phyloP scores from a whole-genome alignment of 2,113 vertebrate genomes.

The Pterocles burchelli region DNA sequence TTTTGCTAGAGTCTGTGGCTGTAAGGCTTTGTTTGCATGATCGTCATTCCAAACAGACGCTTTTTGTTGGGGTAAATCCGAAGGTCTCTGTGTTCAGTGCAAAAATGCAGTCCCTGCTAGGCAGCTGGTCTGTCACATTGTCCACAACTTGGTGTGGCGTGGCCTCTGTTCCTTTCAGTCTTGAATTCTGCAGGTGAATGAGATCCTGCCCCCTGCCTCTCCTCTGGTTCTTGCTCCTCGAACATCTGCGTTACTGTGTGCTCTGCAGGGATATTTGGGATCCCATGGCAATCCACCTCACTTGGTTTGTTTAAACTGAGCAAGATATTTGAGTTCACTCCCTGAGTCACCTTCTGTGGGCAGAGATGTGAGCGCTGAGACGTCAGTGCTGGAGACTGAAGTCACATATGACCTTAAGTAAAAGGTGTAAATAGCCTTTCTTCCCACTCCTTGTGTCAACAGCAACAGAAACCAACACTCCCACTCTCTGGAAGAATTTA shows the following conservation, averaged over 20 bases:
- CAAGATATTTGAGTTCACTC: neutral
- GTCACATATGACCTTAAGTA: neutral
- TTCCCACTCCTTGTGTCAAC: neutral
- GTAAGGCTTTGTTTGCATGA: neutral
- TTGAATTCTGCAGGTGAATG: neutral
- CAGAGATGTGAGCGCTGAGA: neutral
- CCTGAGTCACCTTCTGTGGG: constrained; percentile 16
- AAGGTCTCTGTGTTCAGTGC: neutral
- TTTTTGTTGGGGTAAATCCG: neutral
- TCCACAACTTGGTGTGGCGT: rapidly evolving
- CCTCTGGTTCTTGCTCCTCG: neutral
- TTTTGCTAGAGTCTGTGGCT: neutral
- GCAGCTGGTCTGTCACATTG: neutral
- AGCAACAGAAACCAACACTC: neutral
- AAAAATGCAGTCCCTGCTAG: neutral
- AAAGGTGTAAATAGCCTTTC: neutral
- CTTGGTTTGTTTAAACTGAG: neutral
- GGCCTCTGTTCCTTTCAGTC: neutral
- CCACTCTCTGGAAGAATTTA: neutral
- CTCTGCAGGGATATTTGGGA: neutral
- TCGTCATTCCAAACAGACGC: neutral
- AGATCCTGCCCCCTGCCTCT: neutral
- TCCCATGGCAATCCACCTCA: neutral
- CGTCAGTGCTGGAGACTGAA: neutral
- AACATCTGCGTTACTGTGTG: neutral